phyloP scores from a whole-genome alignment of 2,888 invertebrate genomes.

The Catotricha subobsoleta region DNA sequence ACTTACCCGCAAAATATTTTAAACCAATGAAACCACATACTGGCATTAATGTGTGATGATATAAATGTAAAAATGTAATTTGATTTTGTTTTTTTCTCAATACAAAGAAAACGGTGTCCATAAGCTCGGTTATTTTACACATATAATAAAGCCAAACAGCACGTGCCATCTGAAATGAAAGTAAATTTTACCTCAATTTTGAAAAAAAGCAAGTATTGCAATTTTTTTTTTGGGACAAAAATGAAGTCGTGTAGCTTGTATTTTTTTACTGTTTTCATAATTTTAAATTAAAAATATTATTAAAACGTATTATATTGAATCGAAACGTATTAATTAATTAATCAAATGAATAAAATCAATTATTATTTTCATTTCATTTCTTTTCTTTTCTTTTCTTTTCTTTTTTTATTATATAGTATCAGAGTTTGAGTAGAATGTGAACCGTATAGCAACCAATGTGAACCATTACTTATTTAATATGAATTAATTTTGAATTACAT shows the following conservation, averaged over 20 bases:
- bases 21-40: slow-evolving; percentile 46
- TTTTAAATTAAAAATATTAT: too few relatives aligned
- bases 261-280: too few relatives aligned
- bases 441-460: too few relatives aligned
- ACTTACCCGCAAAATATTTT: slow-evolving; percentile 46
- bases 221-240: too few relatives aligned
- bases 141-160: slow-evolving; percentile 31
- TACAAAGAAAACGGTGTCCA: slow-evolving; percentile 55
- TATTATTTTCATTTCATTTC: too few relatives aligned
- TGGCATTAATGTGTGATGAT: slow-evolving; percentile 63
- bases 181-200: not conserved
- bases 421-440: too few relatives aligned
- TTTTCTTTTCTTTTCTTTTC: too few relatives aligned
- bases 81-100: slow-evolving; percentile 66
- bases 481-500: not conserved
- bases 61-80: slow-evolving; percentile 67
- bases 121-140: slow-evolving; percentile 27
- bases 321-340: too few relatives aligned
- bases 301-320: not conserved
- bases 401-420: too few relatives aligned
- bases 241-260: too few relatives aligned
- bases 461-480: too few relatives aligned
- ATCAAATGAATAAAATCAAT: too few relatives aligned
- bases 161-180: slow-evolving; percentile 23
- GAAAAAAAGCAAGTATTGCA: not conserved